Evolutionary conservation across 2,113 vertebrate genomes (phyloP), one percentile per base, ranked within the genome.

Genomic region (Polyodon spathula): DNA sequence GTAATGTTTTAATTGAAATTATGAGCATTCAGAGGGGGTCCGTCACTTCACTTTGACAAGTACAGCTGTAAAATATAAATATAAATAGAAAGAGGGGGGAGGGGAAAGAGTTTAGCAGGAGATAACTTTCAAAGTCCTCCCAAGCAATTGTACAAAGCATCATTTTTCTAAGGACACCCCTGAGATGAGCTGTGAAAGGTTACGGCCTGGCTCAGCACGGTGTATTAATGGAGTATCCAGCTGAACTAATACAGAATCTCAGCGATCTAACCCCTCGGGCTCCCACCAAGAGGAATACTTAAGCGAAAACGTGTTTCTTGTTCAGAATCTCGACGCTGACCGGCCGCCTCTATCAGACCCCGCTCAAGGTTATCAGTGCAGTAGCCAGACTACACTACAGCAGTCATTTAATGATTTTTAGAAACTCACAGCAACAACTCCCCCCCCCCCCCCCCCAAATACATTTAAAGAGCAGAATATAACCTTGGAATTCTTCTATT

Each of bases 221-320:
- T 74, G 78, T 80, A 83, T 81, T 84, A 83, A 84, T 84, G 81
- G 78, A 80, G 84, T 82, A 82, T 82, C 84, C 84, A 81, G 76
- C 75, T 79, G 76, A 81, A 73, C 73, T 79, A 79, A 76, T 75
- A 75, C 79, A 69, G 78, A 82, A 81, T 82, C 75, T 78, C 81
- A 81, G 84, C 81, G 84, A 83, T 84, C 84, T 76, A 68, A 81
- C 77, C 84, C 78, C 43, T 78, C 72, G 73, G 84, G 78, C 73
- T 76, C 73, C 69, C 69, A 68, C 77, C 71, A 77, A 76, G 75
- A 69, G 65, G 72, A 80, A 79, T 80, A 76, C 69, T 63, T 80
- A 78, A 80, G 69, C 72, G 74, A 75, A 71, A 67, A 59, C 68
- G 72, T 70, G 70, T 74, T 71, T 63, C 68, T 68, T 67, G 67